A percentile compares a stretch with the other conserved stretches of the same genome.
Conservation (phyloP, 2,797 vertebrate species). For the Myotis myotis region DNA sequence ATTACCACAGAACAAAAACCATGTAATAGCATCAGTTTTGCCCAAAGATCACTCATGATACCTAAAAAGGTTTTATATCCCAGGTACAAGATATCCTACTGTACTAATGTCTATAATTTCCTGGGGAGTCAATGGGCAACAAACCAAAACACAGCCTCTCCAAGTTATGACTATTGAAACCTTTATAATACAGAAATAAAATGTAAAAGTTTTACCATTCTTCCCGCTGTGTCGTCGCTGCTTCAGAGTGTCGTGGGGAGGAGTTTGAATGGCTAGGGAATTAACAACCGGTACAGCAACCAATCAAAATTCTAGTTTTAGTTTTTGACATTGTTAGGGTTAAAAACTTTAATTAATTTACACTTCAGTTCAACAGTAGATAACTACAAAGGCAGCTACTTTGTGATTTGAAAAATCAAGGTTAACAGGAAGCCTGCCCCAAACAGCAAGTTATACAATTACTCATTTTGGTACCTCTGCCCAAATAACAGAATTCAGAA, state of each 20-base stretch:
- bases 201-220: slow-evolving; percentile 82
- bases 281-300: slow-evolving; percentile 83
- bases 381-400: slow-evolving; percentile 69
- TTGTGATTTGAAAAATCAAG: slow-evolving; percentile 58
- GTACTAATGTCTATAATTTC: background rate
- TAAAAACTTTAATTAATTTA: slow-evolving; percentile 81
- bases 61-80: slow-evolving; percentile 44
- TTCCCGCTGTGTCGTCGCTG: slow-evolving; percentile 80
- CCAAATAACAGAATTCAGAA: slow-evolving; percentile 71
- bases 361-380: slow-evolving; percentile 74
- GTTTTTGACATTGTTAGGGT: slow-evolving; percentile 79
- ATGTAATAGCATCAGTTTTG: slow-evolving; percentile 42
- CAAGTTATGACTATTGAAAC: slow-evolving; percentile 65
- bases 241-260: slow-evolving; percentile 81
- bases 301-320: slow-evolving; percentile 82
- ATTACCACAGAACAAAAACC: slow-evolving; percentile 60
- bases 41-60: slow-evolving; percentile 1
- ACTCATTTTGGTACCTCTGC: slow-evolving; percentile 73
- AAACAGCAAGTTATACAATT: slow-evolving; percentile 60
- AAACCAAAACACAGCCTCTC: slow-evolving; percentile 40
- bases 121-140: slow-evolving; percentile 60
- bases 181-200: slow-evolving; percentile 67
- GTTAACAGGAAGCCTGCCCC: slow-evolving; percentile 49
- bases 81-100: slow-evolving; percentile 58
- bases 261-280: slow-evolving; percentile 83